Percentiles rank a stretch among this genome's conserved stretches.
phyloP scores from a whole-genome alignment of 1,140 invertebrate species.

The Helicoverpa armigera region DNA sequence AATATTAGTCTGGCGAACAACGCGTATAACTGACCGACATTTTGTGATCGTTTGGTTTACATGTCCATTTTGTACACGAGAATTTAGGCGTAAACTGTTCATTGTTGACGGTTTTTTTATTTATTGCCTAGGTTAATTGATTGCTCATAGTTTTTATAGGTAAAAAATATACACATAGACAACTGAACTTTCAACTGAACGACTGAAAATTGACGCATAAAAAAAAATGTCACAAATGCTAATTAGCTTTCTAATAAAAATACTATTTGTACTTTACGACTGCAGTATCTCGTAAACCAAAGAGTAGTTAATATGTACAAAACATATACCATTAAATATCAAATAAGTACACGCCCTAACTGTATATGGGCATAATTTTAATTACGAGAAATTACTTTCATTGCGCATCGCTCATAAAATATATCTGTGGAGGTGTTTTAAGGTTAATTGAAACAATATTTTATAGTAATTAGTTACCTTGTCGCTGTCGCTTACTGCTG shows the following conservation, averaged over 20 bases:
- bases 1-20: slow-evolving; percentile 15
- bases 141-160: neutral
- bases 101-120: neutral
- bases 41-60: slow-evolving; percentile 3
- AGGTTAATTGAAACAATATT: slow-evolving; percentile 16
- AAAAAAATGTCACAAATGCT: too few species aligned
- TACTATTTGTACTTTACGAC: too few species aligned
- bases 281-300: too few species aligned
- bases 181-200: too few species aligned
- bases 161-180: neutral
- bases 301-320: neutral
- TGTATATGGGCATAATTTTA: slow-evolving; percentile 17
- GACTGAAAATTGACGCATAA: too few species aligned
- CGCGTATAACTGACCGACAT: neutral
- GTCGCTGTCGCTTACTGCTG: neutral
- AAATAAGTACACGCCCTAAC: neutral
- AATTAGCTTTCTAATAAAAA: too few species aligned
- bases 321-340: neutral
- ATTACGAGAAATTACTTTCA: neutral
- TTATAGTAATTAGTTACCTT: slow-evolving; percentile 6
- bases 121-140: neutral
- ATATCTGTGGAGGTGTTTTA: slow-evolving; percentile 1
- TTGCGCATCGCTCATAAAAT: neutral
- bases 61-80: neutral
- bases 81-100: neutral